phyloP scores from a whole-genome alignment of 2,888 invertebrate species.

The Drepanosiphum platanoidis region DNA sequence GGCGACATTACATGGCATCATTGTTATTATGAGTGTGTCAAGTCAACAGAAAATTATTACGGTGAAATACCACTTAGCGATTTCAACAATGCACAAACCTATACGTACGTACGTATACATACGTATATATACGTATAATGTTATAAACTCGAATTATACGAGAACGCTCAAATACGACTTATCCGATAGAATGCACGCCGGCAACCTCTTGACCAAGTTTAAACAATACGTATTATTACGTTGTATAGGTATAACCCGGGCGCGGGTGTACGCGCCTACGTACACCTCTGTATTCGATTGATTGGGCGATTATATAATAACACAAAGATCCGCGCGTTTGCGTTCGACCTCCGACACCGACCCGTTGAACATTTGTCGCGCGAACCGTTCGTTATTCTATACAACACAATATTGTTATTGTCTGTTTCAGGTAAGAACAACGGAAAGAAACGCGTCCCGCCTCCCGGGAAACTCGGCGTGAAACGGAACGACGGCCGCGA shows the following conservation, averaged over 20 bases:
- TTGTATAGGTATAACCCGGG: background rate
- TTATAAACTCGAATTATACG: background rate
- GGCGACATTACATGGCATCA: background rate
- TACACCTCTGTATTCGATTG: slow-evolving; percentile 3
- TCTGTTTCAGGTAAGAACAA: slow-evolving; percentile 22
- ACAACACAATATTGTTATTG: background rate
- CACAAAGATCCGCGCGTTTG: background rate
- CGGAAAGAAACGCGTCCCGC: no score
- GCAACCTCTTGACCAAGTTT: background rate
- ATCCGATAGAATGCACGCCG: slow-evolving; percentile 1
- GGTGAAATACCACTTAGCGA: slow-evolving; percentile 5
- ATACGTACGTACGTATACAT: background rate
- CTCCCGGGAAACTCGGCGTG: no score
- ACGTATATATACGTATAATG: background rate
- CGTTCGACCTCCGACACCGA: background rate
- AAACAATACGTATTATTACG: background rate
- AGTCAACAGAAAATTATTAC: slow-evolving; percentile 48
- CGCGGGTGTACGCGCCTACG: no score
- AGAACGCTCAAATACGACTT: background rate
- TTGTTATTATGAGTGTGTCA: slow-evolving; percentile 33
- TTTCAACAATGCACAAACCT: background rate
- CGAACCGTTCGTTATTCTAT: background rate
- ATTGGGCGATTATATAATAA: background rate
- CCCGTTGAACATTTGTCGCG: background rate
- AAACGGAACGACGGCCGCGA: no score